These are phyloP conservation scores for Phocoena sinus DNA, from an alignment of 2,113 vertebrate species.

Conservation along the genomic window DNA sequence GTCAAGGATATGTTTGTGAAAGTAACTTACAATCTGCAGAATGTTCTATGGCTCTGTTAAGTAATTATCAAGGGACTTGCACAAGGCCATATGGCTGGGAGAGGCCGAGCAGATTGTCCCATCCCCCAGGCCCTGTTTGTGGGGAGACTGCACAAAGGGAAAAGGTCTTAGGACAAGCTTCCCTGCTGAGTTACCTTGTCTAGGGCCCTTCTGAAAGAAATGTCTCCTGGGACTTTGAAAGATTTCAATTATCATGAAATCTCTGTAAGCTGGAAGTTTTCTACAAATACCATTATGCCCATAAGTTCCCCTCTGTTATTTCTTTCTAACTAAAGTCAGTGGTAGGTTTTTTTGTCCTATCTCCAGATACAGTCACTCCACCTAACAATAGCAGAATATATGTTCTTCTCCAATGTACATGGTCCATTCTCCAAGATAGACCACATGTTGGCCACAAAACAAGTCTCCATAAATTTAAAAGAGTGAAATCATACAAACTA, in stretches of 20 bases:
- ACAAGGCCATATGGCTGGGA: background rate
- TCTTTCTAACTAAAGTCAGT: background rate
- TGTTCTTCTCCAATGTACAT: background rate
- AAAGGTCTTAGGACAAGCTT: background rate
- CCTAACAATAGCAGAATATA: background rate
- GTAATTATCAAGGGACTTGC: background rate
- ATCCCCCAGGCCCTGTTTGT: background rate
- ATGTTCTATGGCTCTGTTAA: background rate
- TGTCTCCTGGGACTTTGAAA: background rate
- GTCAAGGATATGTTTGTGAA: background rate
- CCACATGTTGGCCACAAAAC: background rate
- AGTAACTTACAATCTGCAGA: background rate
- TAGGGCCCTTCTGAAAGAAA: background rate
- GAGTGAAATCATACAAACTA: background rate
- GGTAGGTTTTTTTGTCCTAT: background rate
- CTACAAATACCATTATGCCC: background rate
- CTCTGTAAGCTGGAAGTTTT: background rate
- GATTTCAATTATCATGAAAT: background rate
- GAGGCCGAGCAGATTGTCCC: background rate
- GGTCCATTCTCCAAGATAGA: background rate
- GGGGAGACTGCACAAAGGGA: background rate
- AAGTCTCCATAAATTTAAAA: background rate
- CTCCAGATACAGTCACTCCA: background rate
- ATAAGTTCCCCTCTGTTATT: background rate
- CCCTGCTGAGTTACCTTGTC: background rate